Evolutionary conservation across 2,113 vertebrate genomes (phyloP).

Genomic region (Micronisus gabar): DNA sequence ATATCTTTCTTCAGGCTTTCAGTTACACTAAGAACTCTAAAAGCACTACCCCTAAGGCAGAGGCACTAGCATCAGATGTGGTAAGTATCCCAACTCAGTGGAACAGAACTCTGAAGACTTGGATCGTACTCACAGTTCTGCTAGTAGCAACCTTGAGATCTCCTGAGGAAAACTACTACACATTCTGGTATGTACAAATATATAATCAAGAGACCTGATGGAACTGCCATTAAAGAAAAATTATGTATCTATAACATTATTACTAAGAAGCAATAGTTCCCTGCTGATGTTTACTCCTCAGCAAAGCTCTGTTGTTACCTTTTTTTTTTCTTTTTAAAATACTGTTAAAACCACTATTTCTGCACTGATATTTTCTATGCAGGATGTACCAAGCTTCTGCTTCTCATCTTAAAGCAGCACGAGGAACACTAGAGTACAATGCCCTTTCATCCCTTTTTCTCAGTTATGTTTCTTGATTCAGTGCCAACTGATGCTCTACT

Average conservation of each 20-base stretch:
- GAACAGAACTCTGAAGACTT: not conserved
- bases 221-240: not conserved
- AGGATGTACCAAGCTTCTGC: not conserved
- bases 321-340: not conserved
- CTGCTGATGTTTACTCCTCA: not conserved
- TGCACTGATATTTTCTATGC: not conserved
- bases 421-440: not conserved
- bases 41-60: not conserved
- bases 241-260: not conserved
- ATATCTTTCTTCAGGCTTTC: not conserved
- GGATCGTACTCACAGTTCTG: accelerated
- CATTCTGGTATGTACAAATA: not conserved
- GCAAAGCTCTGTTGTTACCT: not conserved
- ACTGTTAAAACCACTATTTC: not conserved
- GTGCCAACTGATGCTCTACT: not conserved
- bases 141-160: not conserved
- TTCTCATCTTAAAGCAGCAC: not conserved
- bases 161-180: not conserved
- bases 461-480: not conserved
- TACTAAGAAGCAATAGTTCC: not conserved
- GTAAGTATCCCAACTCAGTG: not conserved
- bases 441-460: not conserved
- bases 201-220: not conserved
- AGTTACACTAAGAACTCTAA: not conserved
- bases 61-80: not conserved